Conservation (phyloP, 2,113 vertebrate genomes). For the Acinonyx jubatus region DNA sequence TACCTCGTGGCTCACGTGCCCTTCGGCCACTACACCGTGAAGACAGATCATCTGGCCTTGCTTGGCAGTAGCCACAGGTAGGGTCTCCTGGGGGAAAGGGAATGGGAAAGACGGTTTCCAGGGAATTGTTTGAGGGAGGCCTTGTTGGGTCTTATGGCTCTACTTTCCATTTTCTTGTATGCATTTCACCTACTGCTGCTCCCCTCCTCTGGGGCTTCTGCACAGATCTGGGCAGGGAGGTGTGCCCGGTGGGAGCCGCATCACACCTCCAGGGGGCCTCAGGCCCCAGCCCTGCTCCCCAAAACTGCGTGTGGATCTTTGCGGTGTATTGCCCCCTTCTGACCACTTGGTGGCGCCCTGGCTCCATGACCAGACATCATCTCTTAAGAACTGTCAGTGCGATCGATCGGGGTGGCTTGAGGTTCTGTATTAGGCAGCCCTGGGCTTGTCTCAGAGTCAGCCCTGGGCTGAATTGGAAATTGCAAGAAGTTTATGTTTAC, state of each 20-base stretch:
- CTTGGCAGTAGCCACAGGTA: constrained; percentile 93
- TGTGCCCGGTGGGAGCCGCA: fast-evolving
- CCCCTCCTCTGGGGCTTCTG: background rate
- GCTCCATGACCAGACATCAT: background rate
- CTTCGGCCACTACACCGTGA: constrained; percentile 88
- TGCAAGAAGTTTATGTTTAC: background rate
- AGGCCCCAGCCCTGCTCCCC: background rate
- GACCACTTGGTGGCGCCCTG: constrained; percentile 62
- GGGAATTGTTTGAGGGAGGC: background rate
- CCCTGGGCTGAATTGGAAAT: background rate
- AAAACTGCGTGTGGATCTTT: fast-evolving
- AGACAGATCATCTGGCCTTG: constrained; percentile 88
- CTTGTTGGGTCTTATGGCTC: background rate
- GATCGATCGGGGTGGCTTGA: fast-evolving
- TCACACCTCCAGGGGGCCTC: background rate
- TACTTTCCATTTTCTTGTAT: background rate
- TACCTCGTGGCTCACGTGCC: constrained; percentile 89
- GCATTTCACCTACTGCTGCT: background rate
- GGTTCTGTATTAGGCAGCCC: background rate
- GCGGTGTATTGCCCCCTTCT: background rate
- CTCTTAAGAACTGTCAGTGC: background rate
- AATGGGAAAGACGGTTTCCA: background rate
- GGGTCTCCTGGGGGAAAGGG: background rate
- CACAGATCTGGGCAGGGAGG: background rate
- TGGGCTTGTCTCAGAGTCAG: background rate